Evolutionary conservation across 2,888 invertebrate genomes (phyloP).

Genomic region (Lamproptera curius): DNA sequence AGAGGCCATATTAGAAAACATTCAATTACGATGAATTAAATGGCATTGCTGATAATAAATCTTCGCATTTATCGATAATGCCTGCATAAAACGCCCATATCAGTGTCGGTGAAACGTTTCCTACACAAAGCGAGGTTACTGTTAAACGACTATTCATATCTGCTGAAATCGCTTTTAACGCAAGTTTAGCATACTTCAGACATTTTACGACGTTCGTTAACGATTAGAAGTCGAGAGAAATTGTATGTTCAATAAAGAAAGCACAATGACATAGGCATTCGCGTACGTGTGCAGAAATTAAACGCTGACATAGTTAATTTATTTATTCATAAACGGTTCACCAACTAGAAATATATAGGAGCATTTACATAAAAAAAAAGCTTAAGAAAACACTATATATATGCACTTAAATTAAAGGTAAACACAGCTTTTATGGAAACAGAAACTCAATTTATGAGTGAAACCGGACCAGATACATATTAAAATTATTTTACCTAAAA

Average conservation of each 20-base stretch:
- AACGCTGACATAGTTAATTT: no score
- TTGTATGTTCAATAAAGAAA: conserved; percentile 28
- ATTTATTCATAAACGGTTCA: no score
- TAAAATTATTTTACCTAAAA: no score
- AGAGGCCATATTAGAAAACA: no score
- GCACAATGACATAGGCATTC: neutral
- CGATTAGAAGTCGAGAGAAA: neutral
- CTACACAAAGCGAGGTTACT: neutral
- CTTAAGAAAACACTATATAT: no score
- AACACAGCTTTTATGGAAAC: no score
- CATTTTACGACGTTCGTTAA: neutral
- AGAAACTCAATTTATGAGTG: conserved; percentile 40
- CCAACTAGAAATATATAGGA: no score
- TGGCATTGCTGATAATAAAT: conserved; percentile 42
- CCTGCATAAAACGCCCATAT: conserved; percentile 30
- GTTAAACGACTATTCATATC: neutral
- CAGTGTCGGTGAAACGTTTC: neutral
- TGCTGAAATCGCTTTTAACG: neutral
- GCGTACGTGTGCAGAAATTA: no score
- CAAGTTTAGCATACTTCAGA: neutral
- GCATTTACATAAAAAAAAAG: no score
- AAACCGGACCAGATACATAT: no score
- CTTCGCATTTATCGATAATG: conserved; percentile 48
- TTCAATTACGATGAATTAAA: no score
- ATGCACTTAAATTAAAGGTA: no score